Evolutionary conservation across 2,888 invertebrate species (phyloP), one percentile per base, ranked within the genome.

Genomic region (Hemaris fuciformis): DNA sequence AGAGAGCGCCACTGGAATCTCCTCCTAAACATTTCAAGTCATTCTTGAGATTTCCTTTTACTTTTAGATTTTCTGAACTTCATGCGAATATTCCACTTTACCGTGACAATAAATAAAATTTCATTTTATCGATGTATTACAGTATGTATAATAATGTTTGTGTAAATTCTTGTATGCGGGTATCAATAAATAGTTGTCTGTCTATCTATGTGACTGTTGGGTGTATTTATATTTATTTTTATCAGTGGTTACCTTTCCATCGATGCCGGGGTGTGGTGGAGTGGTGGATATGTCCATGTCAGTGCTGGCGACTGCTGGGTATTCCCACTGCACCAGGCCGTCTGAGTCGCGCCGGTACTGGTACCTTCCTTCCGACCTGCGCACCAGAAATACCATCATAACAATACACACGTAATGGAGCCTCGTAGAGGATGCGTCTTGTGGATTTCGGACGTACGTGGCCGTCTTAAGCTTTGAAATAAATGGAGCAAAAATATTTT

Each of bases 261-360:
- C 78, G 0, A 68, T 59, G 18, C 78, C 77, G 2, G 81, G 78
- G 53, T 86, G 91, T 3, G 93, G 93, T 59, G 93, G 93, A 63
- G 93, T 93, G 65, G 88, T 91, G 65, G 89, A 87, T 45, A 93
- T 93, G 46, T 93, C 93, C 93, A 93, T 93, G 63, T 93, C 93
- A n/a, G 83, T 86, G 76, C 80, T 76, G 10, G 80, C 79, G 8
- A 76, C 79, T 15, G 89, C 89, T n/a, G 94, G 94, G 77, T 90
- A 95, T 79, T 94, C 94, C 94, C 94, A 94, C 85, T 94, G 94
- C 64, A 91, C 88, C 72, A 93, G 88, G 25, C 94, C 94, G 75
- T 93, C 94, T 60, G 80, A 77, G 74, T 88, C 88, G 73, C 94
- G 93, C 80, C 87, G 85, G 88, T 95, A 95, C 82, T 91, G 93